Percentiles rank a stretch among this genome's conserved stretches.
phyloP scores from a whole-genome alignment of 2,113 vertebrate genomes.

The Chionis minor region DNA sequence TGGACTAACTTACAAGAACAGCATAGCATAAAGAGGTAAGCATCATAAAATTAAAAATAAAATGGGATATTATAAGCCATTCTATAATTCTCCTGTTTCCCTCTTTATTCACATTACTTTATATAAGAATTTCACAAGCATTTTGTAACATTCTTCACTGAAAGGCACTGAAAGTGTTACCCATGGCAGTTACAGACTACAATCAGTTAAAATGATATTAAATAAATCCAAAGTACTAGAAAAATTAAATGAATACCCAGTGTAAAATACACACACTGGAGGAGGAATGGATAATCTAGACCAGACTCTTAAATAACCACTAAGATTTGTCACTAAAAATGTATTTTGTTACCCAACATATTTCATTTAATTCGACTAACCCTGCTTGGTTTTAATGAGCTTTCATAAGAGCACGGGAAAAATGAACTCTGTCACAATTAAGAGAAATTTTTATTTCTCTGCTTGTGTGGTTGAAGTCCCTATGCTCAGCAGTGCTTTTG shows the following conservation, averaged over 20 bases:
- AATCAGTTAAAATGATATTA: neutral
- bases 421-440: constrained; percentile 45
- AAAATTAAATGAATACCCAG: neutral
- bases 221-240: neutral
- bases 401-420: neutral
- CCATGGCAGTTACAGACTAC: neutral
- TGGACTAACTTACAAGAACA: neutral
- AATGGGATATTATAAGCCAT: neutral
- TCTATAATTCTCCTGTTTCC: neutral
- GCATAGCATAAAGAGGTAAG: neutral
- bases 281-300: neutral
- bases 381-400: constrained; percentile 19
- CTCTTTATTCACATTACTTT: neutral
- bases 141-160: neutral
- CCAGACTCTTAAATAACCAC: neutral
- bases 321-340: neutral
- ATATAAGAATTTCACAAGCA: neutral
- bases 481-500: constrained; percentile 58
- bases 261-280: neutral
- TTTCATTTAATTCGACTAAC: constrained; percentile 4
- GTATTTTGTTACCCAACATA: neutral
- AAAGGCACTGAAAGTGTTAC: neutral
- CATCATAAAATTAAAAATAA: neutral
- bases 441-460: constrained; percentile 44
- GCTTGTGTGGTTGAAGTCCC: constrained; percentile 47